Conservation (phyloP, 2,113 vertebrate genomes). For the Protomyctophum bolini region DNA sequence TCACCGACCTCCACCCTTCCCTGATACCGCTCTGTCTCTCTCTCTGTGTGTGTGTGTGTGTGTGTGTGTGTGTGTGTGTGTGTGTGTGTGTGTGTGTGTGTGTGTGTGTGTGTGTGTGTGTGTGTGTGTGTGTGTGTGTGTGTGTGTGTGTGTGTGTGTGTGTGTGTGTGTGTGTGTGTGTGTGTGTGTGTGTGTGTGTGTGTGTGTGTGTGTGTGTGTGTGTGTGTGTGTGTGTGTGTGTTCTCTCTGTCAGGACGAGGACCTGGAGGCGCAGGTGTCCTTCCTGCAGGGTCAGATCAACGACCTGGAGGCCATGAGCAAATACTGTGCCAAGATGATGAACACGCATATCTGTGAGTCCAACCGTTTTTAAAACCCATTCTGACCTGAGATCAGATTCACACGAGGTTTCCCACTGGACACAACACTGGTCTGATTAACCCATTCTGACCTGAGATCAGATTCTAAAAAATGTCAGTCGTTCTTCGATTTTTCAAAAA, state of each 20-base stretch:
- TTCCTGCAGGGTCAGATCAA: conserved; percentile 98
- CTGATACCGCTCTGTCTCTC: background rate
- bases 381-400: too few species aligned
- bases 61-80: background rate
- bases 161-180: conserved; percentile 12
- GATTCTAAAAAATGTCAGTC: too few species aligned
- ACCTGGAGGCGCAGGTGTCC: conserved; percentile 95
- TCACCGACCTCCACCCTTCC: too few species aligned
- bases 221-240: conserved; percentile 33
- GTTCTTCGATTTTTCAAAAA: too few species aligned
- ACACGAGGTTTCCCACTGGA: too few species aligned
- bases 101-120: conserved; percentile 6
- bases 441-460: too few species aligned
- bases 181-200: conserved; percentile 33
- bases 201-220: background rate
- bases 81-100: background rate
- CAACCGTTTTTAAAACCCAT: too few species aligned
- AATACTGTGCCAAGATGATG: conserved; percentile 98
- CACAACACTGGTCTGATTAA: too few species aligned
- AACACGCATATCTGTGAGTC: conserved; percentile 93
- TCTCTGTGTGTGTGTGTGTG: background rate
- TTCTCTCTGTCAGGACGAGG: conserved; percentile 86
- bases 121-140: conserved; percentile 1
- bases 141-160: background rate
- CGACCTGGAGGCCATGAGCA: conserved; percentile 98